phyloP scores from a whole-genome alignment of 2,797 vertebrate genomes.

The Chelonia mydas region DNA sequence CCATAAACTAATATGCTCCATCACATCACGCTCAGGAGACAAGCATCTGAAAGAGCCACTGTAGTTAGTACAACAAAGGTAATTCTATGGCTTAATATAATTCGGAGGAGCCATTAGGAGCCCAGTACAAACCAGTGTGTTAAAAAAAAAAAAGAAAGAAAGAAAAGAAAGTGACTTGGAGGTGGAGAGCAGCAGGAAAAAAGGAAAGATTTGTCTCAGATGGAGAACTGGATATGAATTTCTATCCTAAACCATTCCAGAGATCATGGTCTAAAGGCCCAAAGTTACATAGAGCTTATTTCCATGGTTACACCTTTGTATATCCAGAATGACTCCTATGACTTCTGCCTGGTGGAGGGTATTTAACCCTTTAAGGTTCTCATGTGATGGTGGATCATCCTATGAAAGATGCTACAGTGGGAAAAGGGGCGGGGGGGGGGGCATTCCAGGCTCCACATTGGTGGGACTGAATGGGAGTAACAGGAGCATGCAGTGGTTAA shows the following conservation, averaged over 20 bases:
- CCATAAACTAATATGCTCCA: constrained; percentile 72
- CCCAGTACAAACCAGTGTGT: neutral
- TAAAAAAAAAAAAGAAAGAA: neutral
- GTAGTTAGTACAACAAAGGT: constrained; percentile 48
- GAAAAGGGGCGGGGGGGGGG: neutral
- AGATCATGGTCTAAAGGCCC: neutral
- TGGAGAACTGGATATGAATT: neutral
- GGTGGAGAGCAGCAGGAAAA: neutral
- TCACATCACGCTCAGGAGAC: constrained; percentile 66
- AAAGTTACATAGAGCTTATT: neutral
- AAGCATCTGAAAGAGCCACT: constrained; percentile 52
- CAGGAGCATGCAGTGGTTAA: accelerated
- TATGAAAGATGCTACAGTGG: neutral
- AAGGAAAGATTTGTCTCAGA: neutral
- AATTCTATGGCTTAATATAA: constrained; percentile 46
- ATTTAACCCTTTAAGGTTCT: neutral
- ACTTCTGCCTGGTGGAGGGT: neutral
- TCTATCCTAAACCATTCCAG: constrained; percentile 12
- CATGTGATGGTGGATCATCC: neutral
- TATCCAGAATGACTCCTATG: neutral
- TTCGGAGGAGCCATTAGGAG: constrained; percentile 33
- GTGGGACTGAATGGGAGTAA: neutral
- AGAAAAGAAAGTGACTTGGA: neutral
- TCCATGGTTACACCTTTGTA: neutral
- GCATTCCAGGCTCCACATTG: neutral